Base-by-base conservation (phyloP, 2,797 vertebrate genomes). In the Mormyrus proboscirostris region DNA sequence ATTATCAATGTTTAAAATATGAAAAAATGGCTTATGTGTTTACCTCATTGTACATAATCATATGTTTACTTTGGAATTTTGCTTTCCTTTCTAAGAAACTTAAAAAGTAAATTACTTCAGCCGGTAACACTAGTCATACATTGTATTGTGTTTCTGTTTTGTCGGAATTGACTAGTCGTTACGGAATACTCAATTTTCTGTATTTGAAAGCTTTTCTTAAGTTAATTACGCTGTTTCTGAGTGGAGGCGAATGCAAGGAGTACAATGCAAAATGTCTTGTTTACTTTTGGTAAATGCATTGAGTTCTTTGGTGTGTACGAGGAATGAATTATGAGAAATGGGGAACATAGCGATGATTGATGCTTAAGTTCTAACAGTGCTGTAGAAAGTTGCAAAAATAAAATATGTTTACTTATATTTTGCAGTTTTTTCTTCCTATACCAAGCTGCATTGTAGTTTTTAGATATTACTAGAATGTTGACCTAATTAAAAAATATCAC, bases 41-140 rank as follows among this genome's bases (percentile, higher is more conserved):
- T 98, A 99, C 98, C 98, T 99, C 98, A 97, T 95, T 96, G 93
- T 97, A 95, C 95, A 97, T 97, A 97, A 96, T 94, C 93, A 95
- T 97, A 96, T 96, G 96, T 97, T 96, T 97, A 69, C 9, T 97
- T 95, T 97, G 94, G 93, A 92, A 92, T 94, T 96, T 96, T 95
- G 94, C 96, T 96, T 93, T 95, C 94, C 97, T 97, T 97, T 97
- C 96, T 96, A 94, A 96, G 96, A 94, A 95, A 94, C 93, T 95
- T 90, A 92, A 91, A 92, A 90, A 91, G 91, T 96, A 93, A 95
- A 94, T 91, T 92, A 91, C 94, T 89, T 90, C 94, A 94, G 92
- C 93, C 91, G 93, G 92, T 93, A 94, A 95, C 96, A 96, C 95
- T 16, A 96, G 88, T 91, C 92, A 93, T 92, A 90, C 94, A 92